Percentiles rank a stretch among this genome's conserved stretches.
Conservation (phyloP, 2,888 invertebrate genomes). For the Oegoconia quadripuncta region DNA sequence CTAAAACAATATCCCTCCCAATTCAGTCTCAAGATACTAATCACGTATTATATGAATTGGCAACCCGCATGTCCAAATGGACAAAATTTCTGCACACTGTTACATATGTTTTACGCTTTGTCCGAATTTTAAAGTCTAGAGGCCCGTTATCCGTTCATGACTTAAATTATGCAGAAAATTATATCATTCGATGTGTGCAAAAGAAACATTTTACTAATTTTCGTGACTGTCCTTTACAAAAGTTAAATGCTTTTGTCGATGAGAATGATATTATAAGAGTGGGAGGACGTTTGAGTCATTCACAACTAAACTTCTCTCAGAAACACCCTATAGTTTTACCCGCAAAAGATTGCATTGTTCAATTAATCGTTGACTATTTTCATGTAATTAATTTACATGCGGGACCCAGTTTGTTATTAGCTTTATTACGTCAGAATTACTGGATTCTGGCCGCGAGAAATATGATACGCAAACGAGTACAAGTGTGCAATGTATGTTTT, state of each 20-base stretch:
- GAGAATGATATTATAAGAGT: not conserved
- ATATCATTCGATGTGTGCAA: not conserved
- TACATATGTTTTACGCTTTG: constrained; percentile 11
- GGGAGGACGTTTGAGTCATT: not conserved
- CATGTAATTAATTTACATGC: constrained; percentile 8
- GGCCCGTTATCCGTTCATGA: constrained; percentile 3
- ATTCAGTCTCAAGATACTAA: too few relatives aligned
- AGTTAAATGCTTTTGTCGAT: not conserved
- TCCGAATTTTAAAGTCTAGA: too few relatives aligned
- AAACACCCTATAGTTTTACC: constrained; percentile 5
- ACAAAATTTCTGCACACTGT: constrained; percentile 4
- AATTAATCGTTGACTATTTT: constrained; percentile 8
- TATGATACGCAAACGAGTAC: not conserved
- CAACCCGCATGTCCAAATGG: constrained; percentile 6
- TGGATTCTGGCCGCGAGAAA: constrained; percentile 5
- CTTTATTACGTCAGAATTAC: constrained; percentile 7
- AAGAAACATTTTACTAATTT: not conserved
- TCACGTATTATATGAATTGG: not conserved
- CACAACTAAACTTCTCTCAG: not conserved
- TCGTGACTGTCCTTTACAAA: not conserved
- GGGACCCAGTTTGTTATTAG: constrained; percentile 7
- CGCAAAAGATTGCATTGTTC: constrained; percentile 4
- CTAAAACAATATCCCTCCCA: too few relatives aligned
- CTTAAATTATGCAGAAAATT: constrained; percentile 1
- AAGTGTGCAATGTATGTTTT: constrained; percentile 8